Evolutionary conservation across 2,797 vertebrate genomes (phyloP).

Genomic region (Sebastes diaconus): DNA sequence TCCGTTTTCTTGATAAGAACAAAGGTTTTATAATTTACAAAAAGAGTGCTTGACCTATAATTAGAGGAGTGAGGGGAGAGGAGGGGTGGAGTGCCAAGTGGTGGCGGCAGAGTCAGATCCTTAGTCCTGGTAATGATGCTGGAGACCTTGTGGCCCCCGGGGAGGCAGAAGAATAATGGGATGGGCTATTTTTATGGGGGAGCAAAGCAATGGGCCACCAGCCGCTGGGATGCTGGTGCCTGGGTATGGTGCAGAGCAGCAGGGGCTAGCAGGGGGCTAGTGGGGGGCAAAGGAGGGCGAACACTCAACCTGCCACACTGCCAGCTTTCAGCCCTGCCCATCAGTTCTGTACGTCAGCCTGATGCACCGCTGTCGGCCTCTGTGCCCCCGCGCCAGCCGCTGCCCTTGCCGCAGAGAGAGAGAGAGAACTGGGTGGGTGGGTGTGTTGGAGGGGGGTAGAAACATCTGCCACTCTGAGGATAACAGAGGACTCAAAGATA

Average conservation of each 20-base stretch:
- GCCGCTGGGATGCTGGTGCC: constrained; percentile 78
- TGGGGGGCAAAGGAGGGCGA: constrained; percentile 75
- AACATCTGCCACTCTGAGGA: constrained; percentile 85
- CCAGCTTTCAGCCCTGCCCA: constrained; percentile 84
- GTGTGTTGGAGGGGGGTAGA: constrained; percentile 44
- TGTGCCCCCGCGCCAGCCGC: constrained; percentile 80
- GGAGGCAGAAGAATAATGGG: constrained; percentile 99
- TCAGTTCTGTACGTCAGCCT: constrained; percentile 78
- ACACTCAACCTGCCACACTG: constrained; percentile 80
- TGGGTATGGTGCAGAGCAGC: constrained; percentile 72
- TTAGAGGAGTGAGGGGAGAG: constrained; percentile 91
- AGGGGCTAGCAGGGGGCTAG: constrained; percentile 72
- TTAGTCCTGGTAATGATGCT: constrained; percentile 99
- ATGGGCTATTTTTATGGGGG: constrained; percentile 98
- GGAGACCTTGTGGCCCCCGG: constrained; percentile 95
- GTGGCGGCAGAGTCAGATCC: constrained; percentile 93
- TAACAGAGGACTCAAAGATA: constrained; percentile 64
- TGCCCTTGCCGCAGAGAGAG: constrained; percentile 81
- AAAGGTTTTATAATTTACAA: constrained; percentile 99
- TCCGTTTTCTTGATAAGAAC: constrained; percentile 91
- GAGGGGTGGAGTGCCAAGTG: constrained; percentile 80
- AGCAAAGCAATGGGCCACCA: constrained; percentile 85
- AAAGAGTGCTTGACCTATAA: constrained; percentile 99
- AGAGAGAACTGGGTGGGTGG: constrained; percentile 53
- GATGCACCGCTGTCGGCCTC: constrained; percentile 72